Evolutionary conservation across 2,113 vertebrate genomes (phyloP).

Genomic region (Perognathus longimembris): DNA sequence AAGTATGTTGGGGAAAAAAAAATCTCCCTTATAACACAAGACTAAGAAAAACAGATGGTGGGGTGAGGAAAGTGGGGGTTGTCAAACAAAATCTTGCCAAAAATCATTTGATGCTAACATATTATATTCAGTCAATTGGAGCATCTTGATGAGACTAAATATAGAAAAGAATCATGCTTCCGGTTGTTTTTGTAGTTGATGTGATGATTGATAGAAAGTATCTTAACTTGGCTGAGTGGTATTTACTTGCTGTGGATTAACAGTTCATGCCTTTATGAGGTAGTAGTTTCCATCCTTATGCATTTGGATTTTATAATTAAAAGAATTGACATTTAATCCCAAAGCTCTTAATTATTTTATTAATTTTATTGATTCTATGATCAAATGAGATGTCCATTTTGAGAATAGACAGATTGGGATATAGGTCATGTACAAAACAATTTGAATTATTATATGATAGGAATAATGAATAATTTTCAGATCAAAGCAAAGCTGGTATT

Average conservation of each 20-base stretch:
- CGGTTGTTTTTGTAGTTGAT: conserved; percentile 50
- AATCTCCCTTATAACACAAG: conserved; percentile 62
- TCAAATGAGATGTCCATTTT: conserved; percentile 17
- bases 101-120: conserved; percentile 59
- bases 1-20: conserved; percentile 54
- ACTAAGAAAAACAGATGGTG: conserved; percentile 75
- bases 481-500: background rate
- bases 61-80: conserved; percentile 64
- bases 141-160: conserved; percentile 73
- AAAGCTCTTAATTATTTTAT: background rate
- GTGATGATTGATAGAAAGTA: conserved; percentile 49
- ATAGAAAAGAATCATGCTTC: conserved; percentile 66
- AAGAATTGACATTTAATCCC: background rate
- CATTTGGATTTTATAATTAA: background rate
- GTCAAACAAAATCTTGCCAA: conserved; percentile 67
- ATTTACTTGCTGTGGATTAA: conserved; percentile 33
- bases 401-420: background rate
- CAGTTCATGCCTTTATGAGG: conserved; percentile 18
- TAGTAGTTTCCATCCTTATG: background rate
- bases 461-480: conserved; percentile 12
- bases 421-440: background rate
- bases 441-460: background rate
- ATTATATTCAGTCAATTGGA: conserved; percentile 63
- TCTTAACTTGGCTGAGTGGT: conserved; percentile 7
- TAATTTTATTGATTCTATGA: background rate